These are phyloP conservation scores for Eleutherodactylus coqui DNA, from an alignment of 2,797 vertebrate genomes.

Conservation along the genomic window DNA sequence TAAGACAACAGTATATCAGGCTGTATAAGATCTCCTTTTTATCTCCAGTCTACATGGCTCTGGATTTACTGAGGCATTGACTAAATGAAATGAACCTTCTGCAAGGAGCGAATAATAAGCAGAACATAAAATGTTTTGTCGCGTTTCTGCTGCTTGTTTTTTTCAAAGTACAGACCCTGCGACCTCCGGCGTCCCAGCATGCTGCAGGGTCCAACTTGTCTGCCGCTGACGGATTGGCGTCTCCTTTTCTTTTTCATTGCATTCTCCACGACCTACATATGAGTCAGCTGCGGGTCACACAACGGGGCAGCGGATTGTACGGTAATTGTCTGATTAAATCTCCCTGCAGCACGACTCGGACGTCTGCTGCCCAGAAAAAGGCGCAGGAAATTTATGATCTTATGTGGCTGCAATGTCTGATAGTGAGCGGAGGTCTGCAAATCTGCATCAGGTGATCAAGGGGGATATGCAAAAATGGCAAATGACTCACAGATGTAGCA, in stretches of 20 bases:
- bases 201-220: neutral
- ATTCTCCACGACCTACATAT: neutral
- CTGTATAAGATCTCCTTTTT: neutral
- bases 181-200: neutral
- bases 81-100: neutral
- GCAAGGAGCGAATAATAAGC: neutral
- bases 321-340: constrained; percentile 28
- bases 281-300: constrained; percentile 28
- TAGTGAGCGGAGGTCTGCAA: neutral
- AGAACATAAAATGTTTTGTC: neutral
- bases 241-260: neutral
- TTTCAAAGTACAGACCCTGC: neutral
- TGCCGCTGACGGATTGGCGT: neutral
- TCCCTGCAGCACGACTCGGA: neutral
- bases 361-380: neutral
- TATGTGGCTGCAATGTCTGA: neutral
- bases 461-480: neutral
- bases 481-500: neutral
- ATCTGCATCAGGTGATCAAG: neutral
- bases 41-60: neutral
- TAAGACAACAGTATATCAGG: neutral
- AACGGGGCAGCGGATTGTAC: neutral
- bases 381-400: neutral
- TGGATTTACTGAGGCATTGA: neutral
- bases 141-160: neutral